Evolutionary conservation across 2,113 vertebrate genomes (phyloP).

Genomic region (mouse (Mus musculus)): GRCm39 chr1:81110501-81111000

Average conservation of each 20-base stretch:
- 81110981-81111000: background rate
- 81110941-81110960: background rate
- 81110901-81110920: background rate
- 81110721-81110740: background rate
- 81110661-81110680: too few relatives aligned
- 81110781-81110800: background rate
- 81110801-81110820: background rate
- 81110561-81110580: background rate
- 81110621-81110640: background rate
- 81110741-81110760: background rate
- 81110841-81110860: background rate
- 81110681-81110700: background rate
- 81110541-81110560: background rate
- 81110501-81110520: background rate
- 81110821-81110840: background rate
- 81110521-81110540: background rate
- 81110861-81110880: background rate
- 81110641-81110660: background rate
- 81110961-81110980: background rate
- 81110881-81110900: background rate
- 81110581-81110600: rapidly evolving
- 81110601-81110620: background rate
- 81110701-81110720: background rate
- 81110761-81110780: too few relatives aligned
- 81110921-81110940: background rate